Base-by-base conservation (phyloP, 2,797 vertebrate species). In the Meda fulgida region DNA sequence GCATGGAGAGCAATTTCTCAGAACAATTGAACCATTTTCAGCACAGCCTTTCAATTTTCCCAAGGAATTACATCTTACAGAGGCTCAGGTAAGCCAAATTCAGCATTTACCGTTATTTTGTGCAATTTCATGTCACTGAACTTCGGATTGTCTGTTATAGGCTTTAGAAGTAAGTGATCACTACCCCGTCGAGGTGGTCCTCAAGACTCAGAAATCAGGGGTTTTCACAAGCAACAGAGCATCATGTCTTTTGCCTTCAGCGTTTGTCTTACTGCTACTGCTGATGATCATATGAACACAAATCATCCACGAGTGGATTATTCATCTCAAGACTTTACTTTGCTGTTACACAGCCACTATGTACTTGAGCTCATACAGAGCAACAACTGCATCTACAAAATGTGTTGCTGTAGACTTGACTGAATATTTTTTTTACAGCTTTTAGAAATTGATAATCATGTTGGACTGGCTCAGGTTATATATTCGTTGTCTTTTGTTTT, bases 131-230 rank as follows among this genome's bases (percentile, higher is more conserved):
- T 18, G 4, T 80, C 3, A 72, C 69, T 81, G 2, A 80, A 48
- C 23, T 34, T 11, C 31, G 31, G 3, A 38, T 77, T 86, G 26
- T 82, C 55, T 69, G 7, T 72, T 83, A 14, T 83, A 96, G 95
- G 95, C 95, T 0, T 90, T 96, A 69, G 86, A 89, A 0, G 91
- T 96, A 29, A 96, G 95, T 21, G 95, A 96, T 84, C 95, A 96
- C 73, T 96, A 94, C 84, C 94, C 95, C 0, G 91, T 96, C 58
- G 93, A 95, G 88, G 94, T 95, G 77, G 85, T 90, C 23, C 90
- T 96, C 77, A 92, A 89, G 85, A 81, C 76, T 0, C 16, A 7
- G 18, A 1, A 26, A 0, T 84, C 86, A 21, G 73, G 87, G 81
- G 78, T 7, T 43, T 63, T 29, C 23, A 0, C 16, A 31, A 38